A percentile compares a stretch with the other conserved stretches of the same genome.
Evolutionary conservation across 2,888 invertebrate genomes (phyloP).

Genomic region (Linnaemya tessellans): DNA sequence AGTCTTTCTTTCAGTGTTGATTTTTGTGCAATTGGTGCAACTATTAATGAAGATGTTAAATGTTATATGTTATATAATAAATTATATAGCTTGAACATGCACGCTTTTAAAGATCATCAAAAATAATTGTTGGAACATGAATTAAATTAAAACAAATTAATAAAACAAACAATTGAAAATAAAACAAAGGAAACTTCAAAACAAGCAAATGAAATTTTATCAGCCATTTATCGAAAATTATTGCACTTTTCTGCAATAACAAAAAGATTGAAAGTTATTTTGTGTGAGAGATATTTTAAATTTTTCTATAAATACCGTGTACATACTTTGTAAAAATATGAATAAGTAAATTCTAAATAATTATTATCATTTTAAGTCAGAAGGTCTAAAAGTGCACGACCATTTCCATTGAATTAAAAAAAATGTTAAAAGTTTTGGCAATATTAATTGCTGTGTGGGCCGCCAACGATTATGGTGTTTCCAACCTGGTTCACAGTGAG

Average conservation of each 20-base stretch:
- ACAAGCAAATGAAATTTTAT: too few relatives aligned
- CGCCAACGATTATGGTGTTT: constrained; percentile 75
- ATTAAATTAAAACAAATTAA: too few relatives aligned
- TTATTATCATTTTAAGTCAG: constrained; percentile 22
- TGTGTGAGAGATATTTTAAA: not conserved
- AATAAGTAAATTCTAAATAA: not conserved
- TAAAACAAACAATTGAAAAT: too few relatives aligned
- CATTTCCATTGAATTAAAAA: not conserved
- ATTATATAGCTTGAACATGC: not conserved
- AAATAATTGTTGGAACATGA: not conserved
- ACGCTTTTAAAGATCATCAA: constrained; percentile 5
- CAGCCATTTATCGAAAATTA: too few relatives aligned
- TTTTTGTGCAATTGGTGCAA: not conserved
- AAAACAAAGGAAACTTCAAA: too few relatives aligned
- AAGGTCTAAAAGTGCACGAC: not conserved
- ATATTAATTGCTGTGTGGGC: constrained; percentile 63
- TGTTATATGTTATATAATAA: not conserved
- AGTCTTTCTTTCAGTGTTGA: too few relatives aligned
- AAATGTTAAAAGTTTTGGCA: constrained; percentile 48
- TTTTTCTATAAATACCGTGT: not conserved
- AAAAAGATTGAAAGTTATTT: too few relatives aligned
- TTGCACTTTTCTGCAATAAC: too few relatives aligned
- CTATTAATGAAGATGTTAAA: not conserved
- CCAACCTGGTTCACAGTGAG: constrained; percentile 76
- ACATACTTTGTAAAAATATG: not conserved